Evolutionary conservation across 2,797 vertebrate genomes (phyloP), one percentile per base, ranked within the genome.

Genomic region (Acipenser ruthenus): DNA sequence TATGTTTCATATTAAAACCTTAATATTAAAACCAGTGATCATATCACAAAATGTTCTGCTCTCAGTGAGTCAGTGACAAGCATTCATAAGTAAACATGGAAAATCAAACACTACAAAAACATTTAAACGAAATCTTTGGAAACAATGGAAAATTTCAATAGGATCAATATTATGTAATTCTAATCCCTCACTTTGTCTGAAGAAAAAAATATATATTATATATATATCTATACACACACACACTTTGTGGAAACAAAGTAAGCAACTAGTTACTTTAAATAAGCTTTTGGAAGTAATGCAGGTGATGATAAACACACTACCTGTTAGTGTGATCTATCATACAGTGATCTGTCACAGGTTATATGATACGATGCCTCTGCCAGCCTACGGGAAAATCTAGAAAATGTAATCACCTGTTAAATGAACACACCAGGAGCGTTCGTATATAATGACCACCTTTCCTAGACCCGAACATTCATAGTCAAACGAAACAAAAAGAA

Each of bases 381-480:
- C 69, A 64, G 65, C 69, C 69, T 67, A 70, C 69, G 65, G 69
- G 73, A 67, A 69, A 71, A 64, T 23, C 67, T 37, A 37, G 37
- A 37, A 37, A 37, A 37, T 37, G 37, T 37, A 74, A 76, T 77
- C 72, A 71, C 67, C 72, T 72, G 63, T 64, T 63, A 65, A 71
- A 74, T 65, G 68, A 68, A 76, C 70, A 76, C 75, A 79, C 75
- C 70, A 66, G 67, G 68, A 10, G 10, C 50, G 56, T 69, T 67
- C 56, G 63, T 12, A 60, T 63, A 55, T 70, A 67, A 70, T 67
- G 69, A 72, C 69, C 68, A 78, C 74, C 70, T 73, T 73, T 72
- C 70, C 69, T 69, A 71, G 75, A 77, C 77, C 66, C 74, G 70
- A 74, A 70, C 66, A 72, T 67, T 67, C 65, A 69, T 69, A 65